Percentiles rank a stretch among this genome's conserved stretches.
phyloP scores from a whole-genome alignment of 2,797 vertebrate genomes.

The Manis crassicaudata region DNA sequence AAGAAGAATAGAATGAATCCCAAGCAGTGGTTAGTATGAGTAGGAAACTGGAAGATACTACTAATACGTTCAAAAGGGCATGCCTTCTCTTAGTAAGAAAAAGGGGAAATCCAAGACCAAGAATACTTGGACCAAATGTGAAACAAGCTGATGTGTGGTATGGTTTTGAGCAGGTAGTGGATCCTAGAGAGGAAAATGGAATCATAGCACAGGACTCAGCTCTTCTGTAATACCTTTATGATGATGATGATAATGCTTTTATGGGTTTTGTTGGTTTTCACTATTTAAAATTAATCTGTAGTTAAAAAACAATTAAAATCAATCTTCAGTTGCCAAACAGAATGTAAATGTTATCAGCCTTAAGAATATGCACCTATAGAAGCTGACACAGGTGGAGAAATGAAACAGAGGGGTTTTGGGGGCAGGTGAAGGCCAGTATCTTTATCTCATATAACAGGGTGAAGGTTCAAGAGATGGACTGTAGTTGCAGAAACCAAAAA shows the following conservation, averaged over 20 bases:
- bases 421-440: neutral
- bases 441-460: neutral
- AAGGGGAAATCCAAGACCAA: neutral
- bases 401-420: neutral
- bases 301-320: slow-evolving; percentile 9
- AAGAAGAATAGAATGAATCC: slow-evolving; percentile 6
- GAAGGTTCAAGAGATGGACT: neutral
- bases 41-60: neutral
- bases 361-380: neutral
- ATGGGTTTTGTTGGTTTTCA: slow-evolving; percentile 26
- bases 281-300: neutral
- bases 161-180: neutral
- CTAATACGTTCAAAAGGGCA: neutral
- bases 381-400: neutral
- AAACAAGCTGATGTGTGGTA: neutral
- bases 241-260: neutral
- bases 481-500: neutral
- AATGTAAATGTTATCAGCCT: neutral
- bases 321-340: neutral
- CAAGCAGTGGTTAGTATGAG: neutral
- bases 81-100: neutral
- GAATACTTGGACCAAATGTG: neutral
- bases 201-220: neutral
- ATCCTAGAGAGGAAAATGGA: neutral
- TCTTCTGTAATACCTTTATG: neutral